Conservation (phyloP, 2,888 invertebrate genomes). For the Biston betularia region DNA sequence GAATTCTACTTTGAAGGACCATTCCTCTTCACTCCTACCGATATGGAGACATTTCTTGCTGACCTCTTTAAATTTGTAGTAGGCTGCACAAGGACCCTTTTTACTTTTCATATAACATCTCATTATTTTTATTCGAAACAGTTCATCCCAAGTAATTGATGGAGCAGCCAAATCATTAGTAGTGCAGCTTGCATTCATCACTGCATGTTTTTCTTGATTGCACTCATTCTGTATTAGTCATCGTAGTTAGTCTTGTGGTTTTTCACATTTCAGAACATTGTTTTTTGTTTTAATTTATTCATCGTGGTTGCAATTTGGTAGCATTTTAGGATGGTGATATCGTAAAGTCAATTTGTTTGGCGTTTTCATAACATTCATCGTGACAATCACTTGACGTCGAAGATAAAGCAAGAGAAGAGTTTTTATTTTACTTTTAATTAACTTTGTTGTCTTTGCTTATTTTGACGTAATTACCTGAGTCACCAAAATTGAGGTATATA, state of each 20-base stretch:
- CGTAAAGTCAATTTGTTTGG: not conserved
- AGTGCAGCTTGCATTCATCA: not conserved
- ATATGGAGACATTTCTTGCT: conserved; percentile 9
- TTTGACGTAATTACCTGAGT: too few species aligned
- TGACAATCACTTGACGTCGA: not conserved
- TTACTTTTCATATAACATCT: conserved; percentile 3
- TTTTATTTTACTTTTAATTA: not conserved
- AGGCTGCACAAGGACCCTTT: not conserved
- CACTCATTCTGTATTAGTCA: not conserved
- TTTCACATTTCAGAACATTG: not conserved
- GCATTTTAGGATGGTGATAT: conserved; percentile 22
- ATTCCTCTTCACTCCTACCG: conserved; percentile 16
- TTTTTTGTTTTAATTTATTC: conserved; percentile 16
- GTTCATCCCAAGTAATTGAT: not conserved
- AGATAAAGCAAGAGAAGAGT: not conserved
- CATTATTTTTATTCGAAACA: not conserved
- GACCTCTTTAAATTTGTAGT: conserved; percentile 9
- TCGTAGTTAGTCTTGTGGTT: not conserved
- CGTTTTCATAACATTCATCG: not conserved
- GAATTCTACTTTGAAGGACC: conserved; percentile 34
- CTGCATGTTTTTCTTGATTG: not conserved
- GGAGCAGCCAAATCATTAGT: too few species aligned
- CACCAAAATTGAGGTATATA: too few species aligned
- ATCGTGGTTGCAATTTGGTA: conserved; percentile 30
- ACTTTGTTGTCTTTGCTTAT: too few species aligned